Percentiles rank a stretch among this genome's conserved stretches.
Conservation (phyloP, 2,888 invertebrate species). For the Oxyteleia sp. region DNA sequence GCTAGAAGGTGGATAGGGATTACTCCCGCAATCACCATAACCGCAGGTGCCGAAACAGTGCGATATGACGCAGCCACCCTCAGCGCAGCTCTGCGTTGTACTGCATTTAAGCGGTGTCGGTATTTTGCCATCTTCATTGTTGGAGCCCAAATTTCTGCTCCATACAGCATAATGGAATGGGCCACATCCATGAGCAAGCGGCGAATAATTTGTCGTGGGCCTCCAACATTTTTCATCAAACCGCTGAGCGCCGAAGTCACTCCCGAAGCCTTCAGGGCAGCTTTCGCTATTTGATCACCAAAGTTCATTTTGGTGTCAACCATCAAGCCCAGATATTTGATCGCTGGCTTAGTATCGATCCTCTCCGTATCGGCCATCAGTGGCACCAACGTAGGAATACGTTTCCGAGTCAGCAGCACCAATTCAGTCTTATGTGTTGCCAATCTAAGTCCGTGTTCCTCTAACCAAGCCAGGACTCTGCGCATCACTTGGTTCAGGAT, state of each 20-base stretch:
- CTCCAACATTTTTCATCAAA: too few relatives aligned
- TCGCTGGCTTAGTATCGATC: conserved; percentile 28
- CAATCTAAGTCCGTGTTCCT: conserved; percentile 34
- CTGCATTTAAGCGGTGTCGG: conserved; percentile 57
- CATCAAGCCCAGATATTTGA: conserved; percentile 73
- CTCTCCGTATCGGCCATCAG: conserved; percentile 49
- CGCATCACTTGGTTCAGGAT: conserved; percentile 25
- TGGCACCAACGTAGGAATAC: conserved; percentile 50
- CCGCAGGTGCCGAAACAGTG: conserved; percentile 75
- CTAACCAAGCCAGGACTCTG: conserved; percentile 16
- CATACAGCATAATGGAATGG: too few relatives aligned
- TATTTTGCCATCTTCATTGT: conserved; percentile 41
- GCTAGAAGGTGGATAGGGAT: conserved; percentile 75
- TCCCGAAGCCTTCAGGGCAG: too few relatives aligned
- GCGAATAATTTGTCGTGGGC: too few relatives aligned
- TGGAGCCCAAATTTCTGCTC: too few relatives aligned
- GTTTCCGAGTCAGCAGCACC: conserved; percentile 58
- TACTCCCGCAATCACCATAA: conserved; percentile 71
- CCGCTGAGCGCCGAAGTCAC: too few relatives aligned
- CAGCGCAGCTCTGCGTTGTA: conserved; percentile 61
- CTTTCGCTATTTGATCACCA: conserved; percentile 73
- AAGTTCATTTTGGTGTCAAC: conserved; percentile 49
- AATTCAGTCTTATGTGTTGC: conserved; percentile 69
- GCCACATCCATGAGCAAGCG: conserved; percentile 5
- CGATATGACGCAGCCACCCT: conserved; percentile 71